Evolutionary conservation across 2,888 invertebrate genomes (phyloP).

Genomic region (Acleris literana): DNA sequence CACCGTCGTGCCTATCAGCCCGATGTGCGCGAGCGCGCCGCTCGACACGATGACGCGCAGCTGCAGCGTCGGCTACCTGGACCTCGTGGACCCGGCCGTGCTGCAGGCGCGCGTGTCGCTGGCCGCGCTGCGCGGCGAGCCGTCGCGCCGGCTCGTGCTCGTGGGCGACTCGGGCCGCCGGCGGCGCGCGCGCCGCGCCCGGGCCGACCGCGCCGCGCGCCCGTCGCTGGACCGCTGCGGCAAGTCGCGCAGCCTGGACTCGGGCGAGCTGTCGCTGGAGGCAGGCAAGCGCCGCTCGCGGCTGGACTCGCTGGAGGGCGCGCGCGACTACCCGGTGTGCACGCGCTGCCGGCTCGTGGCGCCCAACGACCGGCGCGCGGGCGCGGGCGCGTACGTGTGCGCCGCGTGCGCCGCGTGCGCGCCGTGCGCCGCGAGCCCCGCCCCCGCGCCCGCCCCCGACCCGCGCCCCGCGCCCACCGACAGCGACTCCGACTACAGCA

Average conservation of each 20-base stretch:
- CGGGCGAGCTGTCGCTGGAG: constrained; percentile 88
- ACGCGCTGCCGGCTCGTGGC: constrained; percentile 57
- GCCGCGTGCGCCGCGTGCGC: constrained; percentile 46
- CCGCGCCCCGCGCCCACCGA: constrained; percentile 51
- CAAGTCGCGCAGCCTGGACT: constrained; percentile 93
- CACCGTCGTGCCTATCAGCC: constrained; percentile 86
- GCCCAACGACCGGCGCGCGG: constrained; percentile 50
- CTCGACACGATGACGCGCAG: constrained; percentile 90
- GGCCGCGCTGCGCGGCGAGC: constrained; percentile 88
- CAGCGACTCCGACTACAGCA: constrained; percentile 81
- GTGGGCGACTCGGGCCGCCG: constrained; percentile 87
- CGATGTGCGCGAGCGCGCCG: constrained; percentile 74
- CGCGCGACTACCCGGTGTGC: constrained; percentile 56
- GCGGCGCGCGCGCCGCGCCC: constrained; percentile 65
- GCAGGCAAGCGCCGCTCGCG: constrained; percentile 55
- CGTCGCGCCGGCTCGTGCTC: constrained; percentile 89
- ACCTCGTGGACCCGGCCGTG: constrained; percentile 90
- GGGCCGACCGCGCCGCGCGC: constrained; percentile 52
- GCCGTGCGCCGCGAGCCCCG: constrained; percentile 24
- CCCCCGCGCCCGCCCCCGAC: constrained; percentile 36
- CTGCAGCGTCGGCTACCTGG: constrained; percentile 94
- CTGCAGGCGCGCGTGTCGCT: constrained; percentile 89
- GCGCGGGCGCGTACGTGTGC: constrained; percentile 52
- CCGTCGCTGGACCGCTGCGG: constrained; percentile 87
- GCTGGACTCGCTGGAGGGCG: constrained; percentile 39